phyloP scores from a whole-genome alignment of 2,113 vertebrate genomes.

The Clarias magur region DNA sequence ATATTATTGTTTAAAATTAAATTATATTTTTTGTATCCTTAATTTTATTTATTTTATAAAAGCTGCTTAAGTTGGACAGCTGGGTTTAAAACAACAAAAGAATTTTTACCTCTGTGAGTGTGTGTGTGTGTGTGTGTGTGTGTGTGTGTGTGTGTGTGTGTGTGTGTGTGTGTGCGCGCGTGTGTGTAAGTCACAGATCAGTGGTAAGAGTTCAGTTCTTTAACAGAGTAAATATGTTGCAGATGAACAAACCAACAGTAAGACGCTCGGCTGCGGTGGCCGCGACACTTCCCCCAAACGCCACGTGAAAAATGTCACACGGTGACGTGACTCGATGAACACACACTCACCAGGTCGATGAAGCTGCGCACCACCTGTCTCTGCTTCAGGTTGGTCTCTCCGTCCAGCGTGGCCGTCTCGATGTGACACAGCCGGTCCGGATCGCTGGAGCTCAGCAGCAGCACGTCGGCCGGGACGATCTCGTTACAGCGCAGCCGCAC shows the following conservation, averaged over 20 bases:
- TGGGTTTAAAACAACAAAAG: background rate
- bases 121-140: no score
- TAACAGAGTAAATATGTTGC: slow-evolving; percentile 36
- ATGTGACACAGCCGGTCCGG: slow-evolving; percentile 94
- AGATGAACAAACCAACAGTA: slow-evolving; percentile 34
- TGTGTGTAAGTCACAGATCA: slow-evolving; percentile 38
- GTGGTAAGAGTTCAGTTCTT: slow-evolving; percentile 42
- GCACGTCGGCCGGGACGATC: slow-evolving; percentile 91
- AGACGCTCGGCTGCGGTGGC: background rate
- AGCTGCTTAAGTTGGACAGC: background rate
- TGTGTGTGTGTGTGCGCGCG: background rate
- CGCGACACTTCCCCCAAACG: background rate
- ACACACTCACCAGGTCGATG: slow-evolving; percentile 84
- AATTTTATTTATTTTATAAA: background rate
- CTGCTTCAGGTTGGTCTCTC: slow-evolving; percentile 96
- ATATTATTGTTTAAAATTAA: no score
- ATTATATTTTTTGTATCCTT: background rate
- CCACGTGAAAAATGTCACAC: background rate
- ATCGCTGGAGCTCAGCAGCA: slow-evolving; percentile 93
- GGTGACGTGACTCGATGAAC: background rate
- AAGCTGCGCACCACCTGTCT: slow-evolving; percentile 92
- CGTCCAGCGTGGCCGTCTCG: slow-evolving; percentile 95
- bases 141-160: background rate
- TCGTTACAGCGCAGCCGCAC: slow-evolving; percentile 92
- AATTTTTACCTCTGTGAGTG: background rate